Base-by-base conservation (phyloP, 2,888 invertebrate species). In the Galerucella nymphaeae region DNA sequence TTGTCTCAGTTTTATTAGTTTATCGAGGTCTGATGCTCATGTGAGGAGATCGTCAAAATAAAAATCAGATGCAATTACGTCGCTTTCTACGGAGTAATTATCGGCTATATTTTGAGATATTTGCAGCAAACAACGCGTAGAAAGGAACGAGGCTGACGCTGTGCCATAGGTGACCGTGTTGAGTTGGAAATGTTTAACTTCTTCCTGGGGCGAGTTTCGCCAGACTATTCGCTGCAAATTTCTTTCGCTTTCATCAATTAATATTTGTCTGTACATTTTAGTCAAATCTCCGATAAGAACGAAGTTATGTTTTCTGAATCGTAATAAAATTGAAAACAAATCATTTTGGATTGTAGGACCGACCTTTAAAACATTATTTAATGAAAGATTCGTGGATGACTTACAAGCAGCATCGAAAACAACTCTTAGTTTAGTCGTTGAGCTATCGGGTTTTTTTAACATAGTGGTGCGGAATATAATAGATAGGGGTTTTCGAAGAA, bases 11-110 rank as follows among this genome's bases (percentile, higher is more conserved):
- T 45, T 45, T 13, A 13, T 45, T 13, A 45, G 45, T 45, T n/a
- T n/a, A n/a, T n/a, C n/a, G n/a, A 13, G 13, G 45, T 45, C 45
- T 45, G 13, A 45, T 45, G 45, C 2, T 42, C 42, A 2, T 42
- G 42, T 42, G 3, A 23, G 23, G 42, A 42, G 42, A 42, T 42
- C 42, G 5, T 42, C 11, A 42, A 42, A 2, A 5, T 42, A 42
- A 42, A 42, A 42, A 48, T 48, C 48, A 48, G 48, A 48, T 48
- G 48, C 48, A 48, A 48, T 48, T 48, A 48, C 14, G 48, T 48
- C 48, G 48, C 48, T 48, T 48, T 48, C 48, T n/a, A 48, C 2
- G 13, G 48, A n/a, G 48, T 48, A 14, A 48, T 48, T 48, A n/a
- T 48, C 48, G n/a, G 48, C n/a, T 48, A n/a, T 48, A 50, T 50